Base-by-base conservation (phyloP, 2,888 invertebrate genomes). In the Onthophagus sagittarius region DNA sequence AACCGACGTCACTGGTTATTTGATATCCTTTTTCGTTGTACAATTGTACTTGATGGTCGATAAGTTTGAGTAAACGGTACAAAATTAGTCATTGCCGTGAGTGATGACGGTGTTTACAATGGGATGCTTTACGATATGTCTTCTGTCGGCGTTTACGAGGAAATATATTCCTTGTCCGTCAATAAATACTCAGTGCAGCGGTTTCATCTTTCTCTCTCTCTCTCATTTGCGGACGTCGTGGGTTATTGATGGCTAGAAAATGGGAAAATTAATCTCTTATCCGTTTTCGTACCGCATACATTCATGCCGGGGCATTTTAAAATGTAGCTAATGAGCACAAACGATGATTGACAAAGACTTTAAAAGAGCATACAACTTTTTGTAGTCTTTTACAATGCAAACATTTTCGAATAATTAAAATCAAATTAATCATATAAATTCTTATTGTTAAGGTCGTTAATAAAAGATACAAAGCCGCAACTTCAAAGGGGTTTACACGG, bases 41-140 rank as follows among this genome's bases (percentile, higher is more conserved):
- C 67, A 67, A 23, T 67, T 23, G 23, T 32, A 31, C 67, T n/a
- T 32, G 67, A 23, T 32, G 31, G 31, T 13, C 67, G 67, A 64
- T 32, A 67, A 67, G 67, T 67, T 9, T 23, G 67, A 31, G 23
- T 23, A 32, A 67, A 67, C 67, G 23, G 67, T 67, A 67, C 67
- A 23, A 67, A 67, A 67, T 67, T 67, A 67, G 31, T 23, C 31
- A 67, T 67, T 23, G 67, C 31, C 32, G 32, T 67, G 67, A 67
- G 67, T 67, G 32, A 67, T 32, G 67, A 67, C 67, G 23, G 67
- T 67, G 67, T 67, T 67, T 67, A 67, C 67, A 67, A 67, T 67
- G 31, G 67, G 23, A 67, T 67, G 32, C 67, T 67, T 67, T 67
- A 67, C 32, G 67, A 67, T 32, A 67, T 32, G 67, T 67, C 67